A percentile compares a stretch with the other conserved stretches of the same genome.
Evolutionary conservation across 2,888 invertebrate genomes (phyloP).

Genomic region (Polymixis flavicincta): DNA sequence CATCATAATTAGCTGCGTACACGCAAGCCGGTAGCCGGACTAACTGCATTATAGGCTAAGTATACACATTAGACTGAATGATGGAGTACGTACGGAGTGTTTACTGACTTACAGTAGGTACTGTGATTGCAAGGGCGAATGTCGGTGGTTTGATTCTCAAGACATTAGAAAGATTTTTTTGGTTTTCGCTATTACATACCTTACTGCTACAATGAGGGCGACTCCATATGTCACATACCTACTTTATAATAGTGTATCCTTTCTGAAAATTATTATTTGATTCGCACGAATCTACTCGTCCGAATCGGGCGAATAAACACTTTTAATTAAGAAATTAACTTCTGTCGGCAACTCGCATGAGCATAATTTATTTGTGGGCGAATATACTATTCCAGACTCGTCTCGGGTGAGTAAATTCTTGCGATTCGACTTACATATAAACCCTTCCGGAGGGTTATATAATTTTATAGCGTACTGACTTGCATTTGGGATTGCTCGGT

Average conservation of each 20-base stretch:
- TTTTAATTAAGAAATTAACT: no score
- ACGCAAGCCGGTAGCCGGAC: conserved; percentile 64
- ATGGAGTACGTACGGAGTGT: not conserved
- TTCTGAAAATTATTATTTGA: no score
- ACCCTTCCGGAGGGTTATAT: not conserved
- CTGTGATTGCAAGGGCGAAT: not conserved
- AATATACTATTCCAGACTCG: no score
- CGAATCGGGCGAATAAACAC: no score
- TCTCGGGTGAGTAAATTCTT: no score
- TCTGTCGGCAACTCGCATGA: no score
- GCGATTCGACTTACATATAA: no score
- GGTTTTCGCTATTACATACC: not conserved
- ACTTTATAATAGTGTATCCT: no score
- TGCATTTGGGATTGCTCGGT: not conserved
- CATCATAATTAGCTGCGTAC: conserved; percentile 70
- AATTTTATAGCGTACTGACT: not conserved
- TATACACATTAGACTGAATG: conserved; percentile 9
- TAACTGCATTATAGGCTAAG: conserved; percentile 39
- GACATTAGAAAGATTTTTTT: not conserved
- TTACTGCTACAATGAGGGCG: not conserved
- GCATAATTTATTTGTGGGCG: no score
- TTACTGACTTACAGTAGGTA: not conserved
- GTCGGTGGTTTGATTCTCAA: not conserved
- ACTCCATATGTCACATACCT: not conserved
- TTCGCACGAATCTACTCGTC: no score